Conservation (phyloP, 2,888 invertebrate species). For the Spodoptera exigua region DNA sequence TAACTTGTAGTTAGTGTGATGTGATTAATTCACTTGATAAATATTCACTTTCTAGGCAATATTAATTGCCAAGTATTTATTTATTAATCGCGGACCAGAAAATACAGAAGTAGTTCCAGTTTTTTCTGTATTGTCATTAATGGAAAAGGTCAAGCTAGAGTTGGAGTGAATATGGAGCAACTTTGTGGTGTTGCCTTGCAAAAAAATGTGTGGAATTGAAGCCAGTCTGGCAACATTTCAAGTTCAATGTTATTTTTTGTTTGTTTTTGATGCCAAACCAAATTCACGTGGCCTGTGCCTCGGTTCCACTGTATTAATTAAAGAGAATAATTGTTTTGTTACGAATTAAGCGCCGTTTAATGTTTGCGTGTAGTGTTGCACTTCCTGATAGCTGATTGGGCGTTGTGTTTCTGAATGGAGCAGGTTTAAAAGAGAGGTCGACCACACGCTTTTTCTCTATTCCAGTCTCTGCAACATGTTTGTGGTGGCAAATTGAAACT, state of each 20-base stretch:
- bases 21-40: too few relatives aligned
- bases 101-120: conserved; percentile 41
- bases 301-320: conserved; percentile 25
- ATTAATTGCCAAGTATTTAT: conserved; percentile 38
- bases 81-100: conserved; percentile 24
- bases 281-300: conserved; percentile 23
- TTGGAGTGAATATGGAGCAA: conserved; percentile 63
- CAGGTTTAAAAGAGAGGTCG: too few relatives aligned
- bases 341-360: conserved; percentile 26
- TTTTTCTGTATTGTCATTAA: conserved; percentile 53
- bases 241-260: conserved; percentile 53
- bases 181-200: conserved; percentile 47
- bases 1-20: too few relatives aligned
- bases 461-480: too few relatives aligned
- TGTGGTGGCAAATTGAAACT: background rate
- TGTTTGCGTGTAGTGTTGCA: background rate
- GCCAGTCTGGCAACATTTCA: conserved; percentile 56
- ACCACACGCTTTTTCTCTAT: too few relatives aligned
- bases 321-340: conserved; percentile 23
- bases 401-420: background rate
- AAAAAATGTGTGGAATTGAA: conserved; percentile 58
- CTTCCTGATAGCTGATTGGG: background rate
- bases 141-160: conserved; percentile 65
- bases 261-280: conserved; percentile 28
- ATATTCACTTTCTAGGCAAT: conserved; percentile 2